Conservation (phyloP, 2,113 vertebrate genomes). For the Tetraodon nigroviridis region DNA sequence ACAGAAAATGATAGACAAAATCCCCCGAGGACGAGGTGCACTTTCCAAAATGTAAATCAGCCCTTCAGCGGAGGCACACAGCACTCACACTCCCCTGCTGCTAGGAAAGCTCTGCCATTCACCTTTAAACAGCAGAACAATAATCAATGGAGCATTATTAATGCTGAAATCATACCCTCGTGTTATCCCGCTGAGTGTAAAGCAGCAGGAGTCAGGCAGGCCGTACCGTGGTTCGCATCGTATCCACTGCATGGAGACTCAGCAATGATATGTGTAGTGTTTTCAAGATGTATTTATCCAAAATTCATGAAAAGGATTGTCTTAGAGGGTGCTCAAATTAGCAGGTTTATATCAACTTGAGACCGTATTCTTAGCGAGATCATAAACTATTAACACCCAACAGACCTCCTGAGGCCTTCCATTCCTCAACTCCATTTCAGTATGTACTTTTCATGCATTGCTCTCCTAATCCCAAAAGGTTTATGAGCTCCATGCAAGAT, state of each 20-base stretch:
- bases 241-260: constrained; percentile 10
- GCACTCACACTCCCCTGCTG: constrained; percentile 51
- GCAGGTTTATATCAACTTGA: constrained; percentile 8
- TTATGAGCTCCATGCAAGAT: constrained; percentile 23
- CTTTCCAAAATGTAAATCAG: constrained; percentile 80
- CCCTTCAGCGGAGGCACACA: constrained; percentile 52
- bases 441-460: constrained; percentile 18
- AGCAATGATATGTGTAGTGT: not conserved
- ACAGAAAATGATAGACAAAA: constrained; percentile 65
- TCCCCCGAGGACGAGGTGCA: constrained; percentile 63
- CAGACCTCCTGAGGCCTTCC: constrained; percentile 26
- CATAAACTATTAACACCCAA: constrained; percentile 34
- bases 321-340: not conserved
- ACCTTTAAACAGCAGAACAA: constrained; percentile 77
- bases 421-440: constrained; percentile 6
- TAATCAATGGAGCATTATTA: constrained; percentile 81
- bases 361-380: constrained; percentile 25
- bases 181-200: constrained; percentile 54
- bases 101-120: constrained; percentile 65
- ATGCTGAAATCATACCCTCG: constrained; percentile 71
- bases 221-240: constrained; percentile 43
- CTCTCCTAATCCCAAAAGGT: constrained; percentile 41
- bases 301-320: constrained; percentile 1
- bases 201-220: constrained; percentile 57
- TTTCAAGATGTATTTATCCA: constrained; percentile 6